Base-by-base conservation (phyloP, 2,888 invertebrate species). In the Zygothrica quintamaculata region DNA sequence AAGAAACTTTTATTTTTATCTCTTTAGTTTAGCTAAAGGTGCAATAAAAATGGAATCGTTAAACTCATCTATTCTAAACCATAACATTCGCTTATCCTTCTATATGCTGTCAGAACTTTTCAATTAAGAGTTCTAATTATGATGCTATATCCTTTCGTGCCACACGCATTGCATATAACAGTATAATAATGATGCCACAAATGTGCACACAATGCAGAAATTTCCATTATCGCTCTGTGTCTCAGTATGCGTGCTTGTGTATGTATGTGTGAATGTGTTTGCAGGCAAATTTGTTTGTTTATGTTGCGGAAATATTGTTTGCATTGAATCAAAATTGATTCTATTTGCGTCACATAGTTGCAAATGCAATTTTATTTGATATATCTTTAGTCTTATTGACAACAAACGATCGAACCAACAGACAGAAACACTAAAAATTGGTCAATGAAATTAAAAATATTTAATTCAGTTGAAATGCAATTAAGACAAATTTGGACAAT, bases 41-140 rank as follows among this genome's bases (percentile, higher is more conserved):
- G n/a, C n/a, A n/a, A n/a, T n/a, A 3, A 33, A 31, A 60, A 72
- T 72, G 42, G 40, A 65, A 76, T 69, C 55, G 25, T 25, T 34
- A 25, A 48, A 16, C 6, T 8, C 22, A 26, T 33, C 15, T 22
- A 22, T 22, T 22, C 3, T 42, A 9, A 12, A 29, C 34, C n/a
- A 22, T n/a, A 37, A 13, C 16, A 9, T 6, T 3, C 3, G 13
- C 22, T n/a, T 25, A n/a, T 6, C 11, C 22, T 15, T n/a, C 47
- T 22, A 6, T 1, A 4, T 16, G 5, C 34, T 29, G 40, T 47
- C 59, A 37, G 25, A 69, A 69, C 64, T 61, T 79, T 85, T 79
- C 69, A 79, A 85, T 79, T 85, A 79, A 65, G 76, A 69, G 69
- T 76, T 79, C 69, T 73, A 79, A 82, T 82, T 77, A 69, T 60